Evolutionary conservation across 2,888 invertebrate genomes (phyloP), one percentile per base, ranked within the genome.

Genomic region (Rotaria socialis): DNA sequence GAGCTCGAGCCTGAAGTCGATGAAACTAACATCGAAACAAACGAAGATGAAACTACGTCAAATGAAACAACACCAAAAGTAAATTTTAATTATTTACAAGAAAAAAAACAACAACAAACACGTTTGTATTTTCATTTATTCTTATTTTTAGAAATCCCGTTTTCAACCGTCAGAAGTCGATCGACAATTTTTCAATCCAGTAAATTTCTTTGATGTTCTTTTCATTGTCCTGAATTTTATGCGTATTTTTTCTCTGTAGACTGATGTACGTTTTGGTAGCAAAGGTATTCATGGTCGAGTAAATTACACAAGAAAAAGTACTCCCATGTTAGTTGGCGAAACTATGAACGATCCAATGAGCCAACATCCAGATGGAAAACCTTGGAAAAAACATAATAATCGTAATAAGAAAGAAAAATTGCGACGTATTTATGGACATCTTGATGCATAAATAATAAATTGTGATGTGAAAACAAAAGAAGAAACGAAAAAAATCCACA

Each of bases 321-420:
- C 84, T 11, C 67, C 35, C 16, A 67, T 67, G 7, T 16, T 35
- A 80, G 19, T 47, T 2, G n/a, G 16, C 74, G 87, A 74, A 41
- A 86, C 41, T 35, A 87, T 85, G 47, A 85, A 85, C 10, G 47
- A 74, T 84, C 87, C 88, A 84, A 88, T 88, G 67, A 87, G 87
- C 84, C 84, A 87, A n/a, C 87, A 88, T 47, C 94, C 95, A 89
- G 94, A 94, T 2, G 95, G 94, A 94, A 96, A 96, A 90, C 93
- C 93, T 88, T 93, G 94, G 90, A 95, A 95, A 91, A 95, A 94
- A 91, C 95, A 96, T 90, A 94, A 94, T 56, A 96, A 97, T 90
- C 94, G 94, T 90, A 95, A 95, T 88, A 96, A 96, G 90, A 94
- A 94, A 87, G 96, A 97, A 90, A 98, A 98, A 91, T 91, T 96